Evolutionary conservation across 2,797 vertebrate genomes (phyloP).

Genomic region (Muraenolepis orangiensis): DNA sequence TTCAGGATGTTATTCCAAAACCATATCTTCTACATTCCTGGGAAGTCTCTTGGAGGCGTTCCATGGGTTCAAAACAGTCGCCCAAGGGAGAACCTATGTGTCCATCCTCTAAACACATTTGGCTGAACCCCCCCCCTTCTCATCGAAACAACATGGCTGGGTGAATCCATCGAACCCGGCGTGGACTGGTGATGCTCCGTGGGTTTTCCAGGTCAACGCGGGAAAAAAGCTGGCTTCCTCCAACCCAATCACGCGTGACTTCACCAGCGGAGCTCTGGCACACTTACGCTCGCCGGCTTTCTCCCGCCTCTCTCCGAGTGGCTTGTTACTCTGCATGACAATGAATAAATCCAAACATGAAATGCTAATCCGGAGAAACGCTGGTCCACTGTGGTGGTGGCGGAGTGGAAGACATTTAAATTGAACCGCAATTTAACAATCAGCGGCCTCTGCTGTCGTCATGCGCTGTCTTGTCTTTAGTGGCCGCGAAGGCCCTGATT

Average conservation of each 20-base stretch:
- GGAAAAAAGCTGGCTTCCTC: conserved; percentile 56
- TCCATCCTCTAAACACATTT: conserved; percentile 42
- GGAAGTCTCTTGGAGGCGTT: background rate
- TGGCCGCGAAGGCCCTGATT: conserved; percentile 10
- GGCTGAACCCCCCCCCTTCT: background rate
- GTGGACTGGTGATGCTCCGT: conserved; percentile 20
- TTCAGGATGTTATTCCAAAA: background rate
- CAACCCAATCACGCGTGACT: conserved; percentile 63
- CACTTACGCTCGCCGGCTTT: conserved; percentile 10
- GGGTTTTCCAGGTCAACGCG: conserved; percentile 58
- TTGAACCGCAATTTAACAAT: conserved; percentile 46
- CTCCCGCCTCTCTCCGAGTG: conserved; percentile 54
- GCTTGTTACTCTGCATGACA: conserved; percentile 60
- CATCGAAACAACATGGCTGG: conserved; percentile 48
- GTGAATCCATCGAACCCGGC: conserved; percentile 59
- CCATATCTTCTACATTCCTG: background rate
- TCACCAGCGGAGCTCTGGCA: conserved; percentile 64
- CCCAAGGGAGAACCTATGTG: background rate
- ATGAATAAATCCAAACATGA: conserved; percentile 69
- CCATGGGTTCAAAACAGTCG: conserved; percentile 3
- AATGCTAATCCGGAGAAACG: conserved; percentile 58
- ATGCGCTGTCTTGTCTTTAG: conserved; percentile 28
- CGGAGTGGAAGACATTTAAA: conserved; percentile 40
- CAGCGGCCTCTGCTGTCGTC: conserved; percentile 36
- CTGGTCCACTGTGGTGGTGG: conserved; percentile 30